Base-by-base conservation (phyloP, 2,113 vertebrate genomes). In the Saccopteryx leptura region DNA sequence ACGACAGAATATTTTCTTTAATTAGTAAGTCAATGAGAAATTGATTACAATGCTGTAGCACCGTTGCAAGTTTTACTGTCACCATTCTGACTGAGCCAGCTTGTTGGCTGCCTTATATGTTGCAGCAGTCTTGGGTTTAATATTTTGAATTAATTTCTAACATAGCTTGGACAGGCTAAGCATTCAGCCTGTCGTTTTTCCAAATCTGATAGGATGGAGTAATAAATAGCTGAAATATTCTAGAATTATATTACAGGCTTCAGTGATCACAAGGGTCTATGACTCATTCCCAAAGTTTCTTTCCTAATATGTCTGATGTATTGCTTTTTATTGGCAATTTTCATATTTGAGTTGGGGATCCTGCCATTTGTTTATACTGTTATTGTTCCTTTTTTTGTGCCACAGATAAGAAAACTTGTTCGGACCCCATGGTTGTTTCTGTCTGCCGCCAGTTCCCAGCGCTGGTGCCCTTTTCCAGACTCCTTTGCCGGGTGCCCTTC, bases 21-120 rank as follows among this genome's bases (percentile, higher is more conserved):
- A 98, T 98, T 98, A 97, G 94, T 97, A 97, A 97, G 94, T 97
- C 97, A 95, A 95, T 98, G 98, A 98, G 90, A 92, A 89, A 98
- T 97, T 98, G 97, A 98, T 98, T 98, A 97, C 91, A 95, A 95
- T 71, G 91, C 96, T 95, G 56, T 92, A 95, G 91, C 1, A 90
- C 86, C 7, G 84, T 86, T 93, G 94, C 88, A 90, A 94, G 88
- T 98, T 97, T 98, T 98, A 96, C 92, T 97, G 84, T 98, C 95
- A 92, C 61, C 78, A 91, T 95, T 97, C 96, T 95, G 95, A 91
- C 2, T 24, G 95, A 96, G 60, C 68, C 95, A 97, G 88, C 95
- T 87, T 83, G 9, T 4, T 9, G n/a, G 12, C 28, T 82, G 90
- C 86, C 91, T 97, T 95, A 66, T 1, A 39, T 15, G 69, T 94